phyloP scores from a whole-genome alignment of 2,888 invertebrate species.

The Sinodicranocentrus sp. region DNA sequence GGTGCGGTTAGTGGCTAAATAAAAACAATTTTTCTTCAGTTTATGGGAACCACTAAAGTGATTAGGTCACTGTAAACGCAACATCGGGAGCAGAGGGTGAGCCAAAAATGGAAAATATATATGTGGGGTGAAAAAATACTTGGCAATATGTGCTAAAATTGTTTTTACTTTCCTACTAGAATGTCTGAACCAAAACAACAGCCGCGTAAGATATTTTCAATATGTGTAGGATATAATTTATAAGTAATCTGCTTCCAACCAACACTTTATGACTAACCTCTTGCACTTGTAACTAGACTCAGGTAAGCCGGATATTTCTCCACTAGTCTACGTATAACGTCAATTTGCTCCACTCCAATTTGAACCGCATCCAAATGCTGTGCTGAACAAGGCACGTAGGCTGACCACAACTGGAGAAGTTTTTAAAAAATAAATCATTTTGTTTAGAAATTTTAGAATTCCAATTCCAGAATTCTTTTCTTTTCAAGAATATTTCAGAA shows the following conservation, averaged over 20 bases:
- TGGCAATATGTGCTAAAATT: too few relatives aligned
- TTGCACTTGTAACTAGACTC: constrained; percentile 72
- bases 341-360: constrained; percentile 79
- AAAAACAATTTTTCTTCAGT: constrained; percentile 51
- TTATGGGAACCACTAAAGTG: constrained; percentile 55
- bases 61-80: constrained; percentile 53
- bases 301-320: constrained; percentile 76
- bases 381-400: constrained; percentile 78
- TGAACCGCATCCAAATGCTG: constrained; percentile 78
- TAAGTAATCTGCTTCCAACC: too few relatives aligned
- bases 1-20: constrained; percentile 32
- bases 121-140: too few relatives aligned
- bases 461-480: constrained; percentile 45
- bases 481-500: background rate
- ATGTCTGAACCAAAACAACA: too few relatives aligned
- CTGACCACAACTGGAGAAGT: constrained; percentile 78
- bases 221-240: background rate
- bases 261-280: constrained; percentile 73
- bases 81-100: too few relatives aligned
- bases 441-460: constrained; percentile 38
- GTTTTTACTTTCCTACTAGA: too few relatives aligned
- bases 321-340: constrained; percentile 78
- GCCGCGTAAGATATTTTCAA: too few relatives aligned
- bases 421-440: constrained; percentile 34
- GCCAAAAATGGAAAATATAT: too few relatives aligned